Base-by-base conservation (phyloP, 2,888 invertebrate genomes). In the Rhagium mordax region DNA sequence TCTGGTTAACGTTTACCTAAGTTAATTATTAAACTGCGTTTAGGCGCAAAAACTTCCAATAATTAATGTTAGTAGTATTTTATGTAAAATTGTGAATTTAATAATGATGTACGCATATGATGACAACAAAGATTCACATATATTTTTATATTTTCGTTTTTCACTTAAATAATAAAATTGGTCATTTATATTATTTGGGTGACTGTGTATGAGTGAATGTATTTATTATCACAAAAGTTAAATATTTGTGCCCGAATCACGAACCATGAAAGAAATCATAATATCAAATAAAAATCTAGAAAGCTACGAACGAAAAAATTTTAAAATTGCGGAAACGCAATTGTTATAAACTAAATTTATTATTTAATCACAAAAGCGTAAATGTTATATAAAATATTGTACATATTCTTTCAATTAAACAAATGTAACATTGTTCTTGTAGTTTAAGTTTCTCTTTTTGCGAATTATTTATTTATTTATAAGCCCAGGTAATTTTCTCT, bases 371-470 rank as follows among this genome's bases (percentile, higher is more conserved):
- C 57, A 67, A 67, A 74, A 76, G 70, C 78, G 78, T 78, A 71
- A 78, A 78, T 74, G 81, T 84, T 83, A 84, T 79, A 82, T 82
- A 83, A 84, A 75, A 79, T 78, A 75, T 61, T 77, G 75, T 70
- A 70, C 64, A 70, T 79, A 78, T 82, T 82, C 74, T 76, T 73
- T 72, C 72, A 81, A 81, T 81, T 81, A 81, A 78, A 77, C 73
- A 74, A 74, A 72, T 71, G 72, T 71, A 76, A 77, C 72, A 71
- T 74, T 75, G 73, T 78, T 79, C 65, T 75, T 65, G 53, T 67
- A 13, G 21, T 51, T 51, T 47, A 21, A 82, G 81, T 82, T 83
- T 83, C 82, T 83, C 82, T 80, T 83, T 81, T 82, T 81, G 78
- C 78, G 76, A 77, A 81, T 80, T 79, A 79, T 78, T 80, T 76